Evolutionary conservation across 2,113 vertebrate species (phyloP).

Genomic region (Oreochromis niloticus): DNA sequence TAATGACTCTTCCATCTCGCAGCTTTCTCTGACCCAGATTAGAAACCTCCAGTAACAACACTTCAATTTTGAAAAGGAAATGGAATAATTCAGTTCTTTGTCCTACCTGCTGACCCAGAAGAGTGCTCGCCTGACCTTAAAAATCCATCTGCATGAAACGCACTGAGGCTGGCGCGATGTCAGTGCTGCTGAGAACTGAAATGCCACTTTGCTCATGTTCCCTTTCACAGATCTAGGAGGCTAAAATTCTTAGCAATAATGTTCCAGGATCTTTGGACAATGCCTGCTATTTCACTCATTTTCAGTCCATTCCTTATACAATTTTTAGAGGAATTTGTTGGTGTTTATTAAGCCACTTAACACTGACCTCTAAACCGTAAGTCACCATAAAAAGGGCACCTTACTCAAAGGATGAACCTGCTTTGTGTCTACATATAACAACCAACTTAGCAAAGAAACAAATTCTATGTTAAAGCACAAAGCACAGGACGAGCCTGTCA

Average conservation of each 20-base stretch:
- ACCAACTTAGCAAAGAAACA: not conserved
- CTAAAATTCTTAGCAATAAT: not conserved
- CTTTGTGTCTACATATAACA: not conserved
- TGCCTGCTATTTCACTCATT: not conserved
- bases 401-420: not conserved
- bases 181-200: slow-evolving; percentile 1
- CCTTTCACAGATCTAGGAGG: slow-evolving; percentile 1
- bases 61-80: slow-evolving; percentile 50
- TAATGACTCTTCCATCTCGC: slow-evolving; percentile 20
- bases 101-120: slow-evolving; percentile 18
- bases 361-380: not conserved
- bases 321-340: not conserved
- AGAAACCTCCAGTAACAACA: slow-evolving; percentile 15
- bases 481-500: not conserved
- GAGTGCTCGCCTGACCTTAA: not conserved
- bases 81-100: slow-evolving; percentile 31
- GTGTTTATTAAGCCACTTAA: not conserved
- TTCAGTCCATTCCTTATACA: not conserved
- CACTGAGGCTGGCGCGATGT: not conserved
- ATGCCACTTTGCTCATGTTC: slow-evolving; percentile 20
- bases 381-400: not conserved
- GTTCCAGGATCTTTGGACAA: not conserved
- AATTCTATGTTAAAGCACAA: not conserved
- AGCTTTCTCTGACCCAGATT: slow-evolving; percentile 24
- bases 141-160: slow-evolving; percentile 17